Evolutionary conservation across 2,113 vertebrate species (phyloP), one percentile per base, ranked within the genome.

Genomic region (Phalacrocorax pelagicus): DNA sequence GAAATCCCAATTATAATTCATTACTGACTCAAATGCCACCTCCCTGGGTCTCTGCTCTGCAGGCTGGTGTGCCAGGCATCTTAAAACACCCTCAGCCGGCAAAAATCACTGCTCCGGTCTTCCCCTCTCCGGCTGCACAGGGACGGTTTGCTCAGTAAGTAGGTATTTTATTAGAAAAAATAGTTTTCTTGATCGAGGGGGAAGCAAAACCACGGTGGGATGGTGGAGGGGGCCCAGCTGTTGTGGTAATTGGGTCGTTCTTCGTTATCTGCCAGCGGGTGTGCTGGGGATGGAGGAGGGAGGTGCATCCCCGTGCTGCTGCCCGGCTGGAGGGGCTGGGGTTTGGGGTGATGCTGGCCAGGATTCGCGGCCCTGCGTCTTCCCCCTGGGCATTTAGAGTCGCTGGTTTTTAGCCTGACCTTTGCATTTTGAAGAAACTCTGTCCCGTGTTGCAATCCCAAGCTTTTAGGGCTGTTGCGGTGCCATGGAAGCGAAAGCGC

Each of bases 171-270:
- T 63, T 29, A 42, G n/a, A 18, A 79, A 81, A 90, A 44, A 8
- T 2, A 1, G 2, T 63, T 81, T 57, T 52, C n/a, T 9, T 1
- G 3, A 3, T 92, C 2, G 1, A 71, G 42, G n/a, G 63, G n/a
- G 77, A 67, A 83, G 38, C 1, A 6, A 84, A 71, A 58, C 34
- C 38, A 3, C 10, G 0, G 29, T 62, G 78, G 81, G 65, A 30
- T 3, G 4, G 46, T 7, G 63, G 47, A 20, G 71, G n/a, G 46
- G 86, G 40, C 22, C 52, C 29, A 44, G 61, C 82, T 62, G 63
- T 86, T 58, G 49, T 0, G 5, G 42, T 91, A 32, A 40, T n/a
- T 66, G 71, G 42, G 71, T 66, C 5, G 2, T 10, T 52, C 57
- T 22, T 89, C 12, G 0, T 85, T 90, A 44, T 5, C 63, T 65